These are phyloP conservation scores for Rhabditophanes sp. DNA, from an alignment of 2,888 invertebrate species.

Conservation along the genomic window DNA sequence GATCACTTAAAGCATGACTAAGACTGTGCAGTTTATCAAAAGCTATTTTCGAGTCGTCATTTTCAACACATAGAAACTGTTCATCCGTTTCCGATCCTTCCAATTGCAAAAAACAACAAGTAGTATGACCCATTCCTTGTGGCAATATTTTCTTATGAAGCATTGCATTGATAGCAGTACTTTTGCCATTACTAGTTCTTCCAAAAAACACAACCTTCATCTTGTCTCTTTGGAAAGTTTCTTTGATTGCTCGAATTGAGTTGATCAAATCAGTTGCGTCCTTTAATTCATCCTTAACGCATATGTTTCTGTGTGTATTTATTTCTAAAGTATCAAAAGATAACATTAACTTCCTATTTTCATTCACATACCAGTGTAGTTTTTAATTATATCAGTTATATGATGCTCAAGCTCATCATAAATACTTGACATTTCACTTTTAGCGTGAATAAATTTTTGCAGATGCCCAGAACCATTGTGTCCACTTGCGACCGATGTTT, in stretches of 20 bases:
- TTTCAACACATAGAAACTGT: conserved; percentile 68
- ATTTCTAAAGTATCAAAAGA: no score
- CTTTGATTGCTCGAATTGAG: conserved; percentile 77
- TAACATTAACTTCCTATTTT: no score
- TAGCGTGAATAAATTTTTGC: no score
- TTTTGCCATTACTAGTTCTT: conserved; percentile 94
- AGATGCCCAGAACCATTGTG: no score
- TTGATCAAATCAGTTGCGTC: no score
- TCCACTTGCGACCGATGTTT: no score
- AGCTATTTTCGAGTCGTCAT: conserved; percentile 63
- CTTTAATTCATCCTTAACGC: no score
- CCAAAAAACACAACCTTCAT: conserved; percentile 69
- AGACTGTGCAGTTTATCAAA: conserved; percentile 23
- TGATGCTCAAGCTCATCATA: no score
- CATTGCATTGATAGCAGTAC: conserved; percentile 99
- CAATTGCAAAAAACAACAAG: conserved; percentile 96
- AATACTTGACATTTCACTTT: no score
- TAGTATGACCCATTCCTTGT: conserved; percentile 93
- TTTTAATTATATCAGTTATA: no score
- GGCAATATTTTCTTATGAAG: conserved; percentile 87
- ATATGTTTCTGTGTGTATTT: no score
- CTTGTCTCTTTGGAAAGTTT: conserved; percentile 85
- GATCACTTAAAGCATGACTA: conserved; percentile 28
- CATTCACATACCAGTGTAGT: no score
- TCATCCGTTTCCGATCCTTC: conserved; percentile 73